Conservation (phyloP, 2,797 vertebrate genomes). For the Enteromius anoplus region DNA sequence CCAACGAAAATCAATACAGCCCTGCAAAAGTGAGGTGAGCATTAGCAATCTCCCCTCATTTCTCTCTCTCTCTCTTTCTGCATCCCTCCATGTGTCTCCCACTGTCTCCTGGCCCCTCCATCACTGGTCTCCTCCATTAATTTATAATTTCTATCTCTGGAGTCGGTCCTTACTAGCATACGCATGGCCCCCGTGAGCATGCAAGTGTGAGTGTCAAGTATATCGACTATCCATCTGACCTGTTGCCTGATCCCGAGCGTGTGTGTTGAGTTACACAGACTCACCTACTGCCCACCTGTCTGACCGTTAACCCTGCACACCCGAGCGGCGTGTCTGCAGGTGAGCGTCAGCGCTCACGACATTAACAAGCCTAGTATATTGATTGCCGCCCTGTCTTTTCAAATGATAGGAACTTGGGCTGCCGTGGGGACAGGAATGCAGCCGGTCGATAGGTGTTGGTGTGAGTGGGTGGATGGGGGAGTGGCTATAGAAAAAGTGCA, state of each 20-base stretch:
- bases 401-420: constrained; percentile 39
- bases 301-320: constrained; percentile 50
- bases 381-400: constrained; percentile 49
- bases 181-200: constrained; percentile 45
- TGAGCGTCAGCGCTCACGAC: constrained; percentile 16
- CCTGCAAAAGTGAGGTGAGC: constrained; percentile 45
- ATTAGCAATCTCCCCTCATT: constrained; percentile 47
- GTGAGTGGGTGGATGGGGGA: not conserved
- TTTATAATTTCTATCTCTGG: constrained; percentile 49
- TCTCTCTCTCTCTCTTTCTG: constrained; percentile 28
- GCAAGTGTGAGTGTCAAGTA: constrained; percentile 53
- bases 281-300: constrained; percentile 55
- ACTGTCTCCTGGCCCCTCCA: constrained; percentile 25
- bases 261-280: constrained; percentile 59
- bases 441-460: constrained; percentile 13
- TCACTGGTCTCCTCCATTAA: constrained; percentile 54
- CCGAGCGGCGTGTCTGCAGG: constrained; percentile 23
- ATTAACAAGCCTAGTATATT: constrained; percentile 49
- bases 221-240: constrained; percentile 58
- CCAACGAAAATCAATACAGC: constrained; percentile 53
- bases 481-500: constrained; percentile 38
- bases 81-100: constrained; percentile 39
- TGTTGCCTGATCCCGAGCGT: constrained; percentile 55
- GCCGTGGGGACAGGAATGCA: constrained; percentile 34
- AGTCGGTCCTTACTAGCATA: constrained; percentile 27